phyloP scores from a whole-genome alignment of 2,113 vertebrate genomes.

The Cricetomys ansorgei region DNA sequence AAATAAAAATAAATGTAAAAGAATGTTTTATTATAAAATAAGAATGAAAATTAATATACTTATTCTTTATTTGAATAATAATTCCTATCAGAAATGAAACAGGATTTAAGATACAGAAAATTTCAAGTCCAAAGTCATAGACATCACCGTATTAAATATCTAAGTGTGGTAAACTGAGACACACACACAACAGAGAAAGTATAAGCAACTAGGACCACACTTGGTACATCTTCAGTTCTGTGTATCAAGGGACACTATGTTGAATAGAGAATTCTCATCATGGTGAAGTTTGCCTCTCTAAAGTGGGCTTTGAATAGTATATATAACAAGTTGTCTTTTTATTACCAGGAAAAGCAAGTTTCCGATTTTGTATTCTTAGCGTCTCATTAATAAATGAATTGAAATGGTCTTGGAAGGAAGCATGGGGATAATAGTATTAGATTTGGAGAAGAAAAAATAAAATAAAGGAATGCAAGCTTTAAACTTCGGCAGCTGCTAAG shows the following conservation, averaged over 20 bases:
- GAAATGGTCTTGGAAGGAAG: background rate
- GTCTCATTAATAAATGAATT: background rate
- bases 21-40: background rate
- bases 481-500: background rate
- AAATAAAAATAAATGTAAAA: background rate
- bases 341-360: background rate
- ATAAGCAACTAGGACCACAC: background rate
- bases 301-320: background rate
- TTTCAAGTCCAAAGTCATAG: background rate
- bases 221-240: background rate
- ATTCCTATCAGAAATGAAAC: background rate
- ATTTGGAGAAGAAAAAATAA: background rate
- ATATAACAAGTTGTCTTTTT: background rate
- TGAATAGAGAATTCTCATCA: background rate
- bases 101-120: background rate
- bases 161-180: background rate
- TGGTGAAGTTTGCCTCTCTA: background rate
- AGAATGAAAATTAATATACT: background rate
- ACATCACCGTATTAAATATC: fast-evolving
- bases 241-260: background rate
- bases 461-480: background rate
- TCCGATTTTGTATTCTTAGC: background rate
- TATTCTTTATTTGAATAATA: background rate
- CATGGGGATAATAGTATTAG: background rate
- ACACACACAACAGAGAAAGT: background rate